A percentile compares a stretch with the other conserved stretches of the same genome.
Conservation (phyloP, 1,140 invertebrate species). For the Pinna nobilis region DNA sequence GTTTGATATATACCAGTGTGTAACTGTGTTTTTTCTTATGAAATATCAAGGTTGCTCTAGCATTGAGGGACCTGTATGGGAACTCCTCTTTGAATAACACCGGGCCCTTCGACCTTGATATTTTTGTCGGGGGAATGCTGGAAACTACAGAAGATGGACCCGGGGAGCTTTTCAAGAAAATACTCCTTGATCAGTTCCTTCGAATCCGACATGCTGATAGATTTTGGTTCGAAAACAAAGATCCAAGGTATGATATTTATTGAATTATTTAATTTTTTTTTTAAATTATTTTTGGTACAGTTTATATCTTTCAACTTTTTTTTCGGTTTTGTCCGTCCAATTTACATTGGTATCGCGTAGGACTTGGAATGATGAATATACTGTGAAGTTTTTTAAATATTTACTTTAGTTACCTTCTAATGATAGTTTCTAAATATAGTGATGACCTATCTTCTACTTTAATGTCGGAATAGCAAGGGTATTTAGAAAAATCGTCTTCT, state of each 20-base stretch:
- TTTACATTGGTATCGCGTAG: neutral
- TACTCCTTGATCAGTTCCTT: slow-evolving; percentile 95
- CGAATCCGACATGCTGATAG: slow-evolving; percentile 94
- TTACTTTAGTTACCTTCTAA: neutral
- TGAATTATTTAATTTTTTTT: neutral
- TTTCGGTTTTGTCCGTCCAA: too few relatives aligned
- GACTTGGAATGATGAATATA: neutral
- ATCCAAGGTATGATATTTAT: slow-evolving; percentile 72
- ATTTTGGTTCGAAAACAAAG: slow-evolving; percentile 98
- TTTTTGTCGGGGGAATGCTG: slow-evolving; percentile 97
- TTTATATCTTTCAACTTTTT: neutral
- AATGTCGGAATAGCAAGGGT: too few relatives aligned
- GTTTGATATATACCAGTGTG: too few relatives aligned
- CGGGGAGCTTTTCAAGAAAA: slow-evolving; percentile 90
- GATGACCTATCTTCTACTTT: too few relatives aligned
- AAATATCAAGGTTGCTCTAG: neutral
- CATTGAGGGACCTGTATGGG: slow-evolving; percentile 36
- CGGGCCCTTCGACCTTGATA: slow-evolving; percentile 81
- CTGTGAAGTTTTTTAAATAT: neutral
- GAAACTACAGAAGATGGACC: slow-evolving; percentile 82
- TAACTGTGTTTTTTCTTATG: neutral
- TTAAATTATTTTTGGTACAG: neutral
- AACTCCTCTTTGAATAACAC: slow-evolving; percentile 77
- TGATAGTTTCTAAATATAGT: slow-evolving; percentile 21
- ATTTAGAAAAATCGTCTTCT: too few relatives aligned